Percentiles rank a stretch among this genome's conserved stretches.
phyloP scores from a whole-genome alignment of 2,113 vertebrate species.

The Prionailurus viverrinus region DNA sequence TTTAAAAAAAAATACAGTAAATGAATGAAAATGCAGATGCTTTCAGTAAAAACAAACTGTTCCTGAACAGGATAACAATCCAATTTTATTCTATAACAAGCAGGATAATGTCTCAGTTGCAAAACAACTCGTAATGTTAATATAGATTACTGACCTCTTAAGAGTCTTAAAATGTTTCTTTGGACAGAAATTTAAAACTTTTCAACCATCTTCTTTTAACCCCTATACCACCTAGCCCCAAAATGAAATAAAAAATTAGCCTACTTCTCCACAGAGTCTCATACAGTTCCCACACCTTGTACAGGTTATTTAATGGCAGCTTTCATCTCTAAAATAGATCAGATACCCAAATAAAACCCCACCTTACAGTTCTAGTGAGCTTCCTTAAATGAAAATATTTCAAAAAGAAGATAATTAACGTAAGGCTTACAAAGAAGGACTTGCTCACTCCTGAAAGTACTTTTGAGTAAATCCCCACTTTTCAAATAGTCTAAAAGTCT shows the following conservation, averaged over 20 bases:
- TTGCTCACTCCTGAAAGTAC: not conserved
- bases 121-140: not conserved
- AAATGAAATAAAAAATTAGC: not conserved
- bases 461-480: not conserved
- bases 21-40: not conserved
- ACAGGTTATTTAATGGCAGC: not conserved
- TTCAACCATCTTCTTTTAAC: not conserved
- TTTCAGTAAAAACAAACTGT: not conserved
- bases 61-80: not conserved
- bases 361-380: rapidly evolving
- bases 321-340: not conserved
- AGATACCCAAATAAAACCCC: not conserved
- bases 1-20: not conserved
- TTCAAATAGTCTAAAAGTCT: not conserved
- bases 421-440: not conserved
- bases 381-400: slow-evolving; percentile 28
- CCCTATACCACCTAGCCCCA: not conserved
- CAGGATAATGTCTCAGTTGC: not conserved
- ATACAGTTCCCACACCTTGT: not conserved
- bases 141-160: not conserved
- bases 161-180: slow-evolving; percentile 35
- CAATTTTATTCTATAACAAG: slow-evolving; percentile 62
- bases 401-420: not conserved
- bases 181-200: slow-evolving; percentile 61
- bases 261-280: not conserved